These are phyloP conservation scores for Ochropleura plecta DNA, from an alignment of 2,888 invertebrate genomes.

Conservation along the genomic window DNA sequence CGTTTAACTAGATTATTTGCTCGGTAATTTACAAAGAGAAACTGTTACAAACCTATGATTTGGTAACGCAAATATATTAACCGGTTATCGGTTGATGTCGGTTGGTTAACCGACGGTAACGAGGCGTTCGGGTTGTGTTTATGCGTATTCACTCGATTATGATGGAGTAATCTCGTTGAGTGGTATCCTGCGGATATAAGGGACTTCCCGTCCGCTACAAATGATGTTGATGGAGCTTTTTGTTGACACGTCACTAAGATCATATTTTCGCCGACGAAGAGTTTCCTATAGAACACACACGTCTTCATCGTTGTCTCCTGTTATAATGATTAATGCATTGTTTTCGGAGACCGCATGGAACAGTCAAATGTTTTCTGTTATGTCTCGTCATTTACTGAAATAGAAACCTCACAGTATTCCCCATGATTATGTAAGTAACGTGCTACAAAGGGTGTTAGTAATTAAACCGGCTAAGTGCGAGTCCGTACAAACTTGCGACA, in stretches of 20 bases:
- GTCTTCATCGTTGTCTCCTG: neutral
- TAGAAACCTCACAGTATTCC: too few species aligned
- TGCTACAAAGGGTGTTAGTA: too few species aligned
- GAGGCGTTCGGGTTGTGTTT: constrained; percentile 29
- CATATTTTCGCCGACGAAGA: neutral
- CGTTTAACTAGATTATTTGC: constrained; percentile 59
- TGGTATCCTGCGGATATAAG: constrained; percentile 25
- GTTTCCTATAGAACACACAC: neutral
- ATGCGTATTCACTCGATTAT: constrained; percentile 51
- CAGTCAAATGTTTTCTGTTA: too few species aligned
- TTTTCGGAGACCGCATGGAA: neutral
- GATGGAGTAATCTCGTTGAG: constrained; percentile 45
- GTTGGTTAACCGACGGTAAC: constrained; percentile 39
- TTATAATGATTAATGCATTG: neutral
- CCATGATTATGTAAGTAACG: too few species aligned
- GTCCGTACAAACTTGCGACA: too few species aligned
- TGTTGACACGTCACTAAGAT: constrained; percentile 16
- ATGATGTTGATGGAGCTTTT: constrained; percentile 27
- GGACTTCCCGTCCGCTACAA: constrained; percentile 14
- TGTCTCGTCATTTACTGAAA: too few species aligned
- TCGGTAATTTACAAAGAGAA: constrained; percentile 65
- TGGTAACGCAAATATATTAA: constrained; percentile 42
- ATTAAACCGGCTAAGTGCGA: too few species aligned
- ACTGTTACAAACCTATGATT: constrained; percentile 52
- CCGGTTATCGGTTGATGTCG: constrained; percentile 32